phyloP scores from a whole-genome alignment of 1,140 invertebrate genomes.

The Drosophila burlai region DNA sequence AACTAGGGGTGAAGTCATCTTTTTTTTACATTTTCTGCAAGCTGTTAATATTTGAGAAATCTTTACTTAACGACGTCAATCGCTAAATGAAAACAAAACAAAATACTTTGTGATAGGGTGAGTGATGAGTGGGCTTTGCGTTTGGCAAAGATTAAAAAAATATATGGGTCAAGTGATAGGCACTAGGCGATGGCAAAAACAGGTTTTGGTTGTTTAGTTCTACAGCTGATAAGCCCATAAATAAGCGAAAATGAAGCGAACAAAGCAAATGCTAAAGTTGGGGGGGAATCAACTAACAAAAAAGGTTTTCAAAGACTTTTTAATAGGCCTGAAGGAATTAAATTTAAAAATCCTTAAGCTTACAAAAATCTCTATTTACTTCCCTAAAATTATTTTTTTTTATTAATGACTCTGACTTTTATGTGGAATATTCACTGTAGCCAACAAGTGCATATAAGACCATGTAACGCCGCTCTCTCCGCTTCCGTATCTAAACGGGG shows the following conservation, averaged over 20 bases:
- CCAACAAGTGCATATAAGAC: constrained; percentile 7
- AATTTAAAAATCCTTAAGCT: too few species aligned
- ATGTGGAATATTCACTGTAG: constrained; percentile 11
- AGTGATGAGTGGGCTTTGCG: constrained; percentile 4
- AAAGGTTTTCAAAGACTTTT: not conserved
- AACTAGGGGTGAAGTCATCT: not conserved
- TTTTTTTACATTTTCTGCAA: constrained; percentile 9
- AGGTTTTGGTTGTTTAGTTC: not conserved
- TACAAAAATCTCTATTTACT: too few species aligned
- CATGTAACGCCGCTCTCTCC: constrained; percentile 12
- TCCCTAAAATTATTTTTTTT: too few species aligned
- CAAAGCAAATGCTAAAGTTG: too few species aligned
- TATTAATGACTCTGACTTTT: too few species aligned
- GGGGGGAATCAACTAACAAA: too few species aligned
- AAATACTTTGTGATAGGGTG: constrained; percentile 10
- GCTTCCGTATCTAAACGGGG: constrained; percentile 36
- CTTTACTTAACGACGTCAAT: constrained; percentile 4
- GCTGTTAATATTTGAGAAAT: constrained; percentile 4
- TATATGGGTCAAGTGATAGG: constrained; percentile 25
- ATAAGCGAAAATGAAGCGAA: not conserved
- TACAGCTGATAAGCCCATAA: constrained; percentile 5
- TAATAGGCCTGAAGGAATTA: not conserved
- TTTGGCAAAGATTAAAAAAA: constrained; percentile 15
- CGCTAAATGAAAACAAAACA: not conserved
- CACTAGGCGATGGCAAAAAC: constrained; percentile 2